Evolutionary conservation across 2,888 invertebrate genomes (phyloP), one percentile per base, ranked within the genome.

Genomic region (Esperia sulphurella): DNA sequence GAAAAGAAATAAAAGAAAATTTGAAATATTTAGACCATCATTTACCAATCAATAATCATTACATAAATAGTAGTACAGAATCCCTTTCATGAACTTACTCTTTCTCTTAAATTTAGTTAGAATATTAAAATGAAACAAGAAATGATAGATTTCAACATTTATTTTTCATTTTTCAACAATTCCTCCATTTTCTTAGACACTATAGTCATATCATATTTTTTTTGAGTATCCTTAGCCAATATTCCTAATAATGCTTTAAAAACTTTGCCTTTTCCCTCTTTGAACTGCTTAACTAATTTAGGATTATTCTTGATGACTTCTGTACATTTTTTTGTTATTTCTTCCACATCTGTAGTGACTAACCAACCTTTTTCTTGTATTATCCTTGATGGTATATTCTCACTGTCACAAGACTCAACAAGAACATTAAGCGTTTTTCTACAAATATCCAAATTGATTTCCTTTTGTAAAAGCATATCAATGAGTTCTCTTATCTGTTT

Each of bases 251-350:
- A 88, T 30, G 92, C 92, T 63, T 91, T 92, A 42, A 94, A 91
- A 8, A 93, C 91, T 83, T 94, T 95, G 0, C 73, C 76, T 79
- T 95, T 95, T 5, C 96, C 96, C 8, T 80, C 82, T 71, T 91
- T 92, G 68, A 93, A 95, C 58, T 92, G 89, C 53, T 90, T 82
- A 0, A 94, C 94, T 46, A 93, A 71, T 69, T 94, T 92, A 9
- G 92, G 88, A 79, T 95, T 94, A 52, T 92, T 90, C 10, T 91
- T 71, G 30, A 96, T 75, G 0, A 94, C 89, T 59, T 90, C 79
- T 45, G 75, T 60, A 71, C 96, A 96, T 39, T 92, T 74, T 55
- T 88, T 78, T 45, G 79, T 83, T 52, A 97, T 91, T 69, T 91
- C 85, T 7, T 76, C 67, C 53, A 89, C 77, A 68, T 95, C 92